Evolutionary conservation across 2,797 vertebrate species (phyloP), one percentile per base, ranked within the genome.

Genomic region (Coregonus sp.): DNA sequence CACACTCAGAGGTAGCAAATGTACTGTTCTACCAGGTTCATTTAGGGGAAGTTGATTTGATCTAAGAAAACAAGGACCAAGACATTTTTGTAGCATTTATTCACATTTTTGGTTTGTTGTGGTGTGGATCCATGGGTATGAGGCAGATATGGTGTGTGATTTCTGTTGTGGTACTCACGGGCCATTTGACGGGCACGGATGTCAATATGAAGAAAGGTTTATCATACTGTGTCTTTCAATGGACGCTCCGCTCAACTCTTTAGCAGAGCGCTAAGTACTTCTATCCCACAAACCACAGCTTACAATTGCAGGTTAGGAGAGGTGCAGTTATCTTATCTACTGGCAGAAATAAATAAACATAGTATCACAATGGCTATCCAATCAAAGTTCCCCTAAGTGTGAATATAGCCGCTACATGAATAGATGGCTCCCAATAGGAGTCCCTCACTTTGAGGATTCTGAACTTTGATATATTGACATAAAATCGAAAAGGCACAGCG

Each of bases 401-500:
- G 93, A 93, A 93, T 95, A 91, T 90, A 93, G 87, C 93, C 91
- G 37, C 87, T 89, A 92, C 93, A 91, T 90, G 81, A 91, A 91
- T 92, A 86, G 84, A 91, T 89, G 89, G 92, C 94, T 95, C 96
- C 95, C 95, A 92, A 95, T 95, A 95, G 94, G 96, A 96, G 96
- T 96, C 95, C 95, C 92, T 92, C 93, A 96, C 97, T 98, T 98
- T 98, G 97, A 99, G 97, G 96, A 95, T 95, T 93, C 94, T 88
- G 75, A 96, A 97, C 96, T 98, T 99, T 98, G 97, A 98, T 98
- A 98, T 95, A 95, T 96, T 96, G 96, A 98, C 96, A 96, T 96
- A 96, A 97, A 97, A 97, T 92, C 86, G 90, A 93, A 91, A 90
- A 84, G 90, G 89, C 87, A 88, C 89, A 85, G 85, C 79, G 86